Conservation (phyloP, 2,797 vertebrate species). For the Pseudochirops cupreus region DNA sequence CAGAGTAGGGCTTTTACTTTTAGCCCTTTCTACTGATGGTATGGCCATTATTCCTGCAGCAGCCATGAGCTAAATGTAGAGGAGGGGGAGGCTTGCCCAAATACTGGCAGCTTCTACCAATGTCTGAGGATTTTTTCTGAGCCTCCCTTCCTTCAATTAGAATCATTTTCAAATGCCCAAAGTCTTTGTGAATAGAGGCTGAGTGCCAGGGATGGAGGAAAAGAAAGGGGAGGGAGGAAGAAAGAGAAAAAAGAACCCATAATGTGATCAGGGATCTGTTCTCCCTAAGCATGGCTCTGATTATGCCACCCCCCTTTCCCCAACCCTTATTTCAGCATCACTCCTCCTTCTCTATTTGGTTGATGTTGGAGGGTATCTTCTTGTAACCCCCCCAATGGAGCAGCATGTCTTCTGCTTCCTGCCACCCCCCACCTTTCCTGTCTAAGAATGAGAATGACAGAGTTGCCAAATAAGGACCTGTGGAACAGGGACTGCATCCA, state of each 20-base stretch:
- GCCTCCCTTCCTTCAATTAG: neutral
- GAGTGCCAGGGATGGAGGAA: neutral
- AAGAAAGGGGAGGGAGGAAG: conserved; percentile 23
- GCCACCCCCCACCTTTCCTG: neutral
- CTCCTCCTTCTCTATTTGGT: neutral
- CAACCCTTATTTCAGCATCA: neutral
- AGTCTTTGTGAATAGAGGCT: neutral
- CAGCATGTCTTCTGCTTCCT: neutral
- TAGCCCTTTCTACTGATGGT: neutral
- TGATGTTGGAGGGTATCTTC: neutral
- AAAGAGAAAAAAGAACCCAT: neutral
- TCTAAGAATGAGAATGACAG: neutral
- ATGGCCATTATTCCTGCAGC: neutral
- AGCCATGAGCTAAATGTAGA: neutral
- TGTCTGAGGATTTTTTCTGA: neutral
- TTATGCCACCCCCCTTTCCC: neutral
- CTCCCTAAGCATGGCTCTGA: neutral
- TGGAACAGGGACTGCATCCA: fast-evolving
- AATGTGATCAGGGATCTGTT: neutral
- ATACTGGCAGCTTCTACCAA: neutral
- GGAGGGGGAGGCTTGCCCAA: neutral
- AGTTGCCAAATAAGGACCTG: fast-evolving
- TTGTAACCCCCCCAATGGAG: no score
- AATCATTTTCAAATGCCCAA: neutral
- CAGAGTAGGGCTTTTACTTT: neutral